phyloP scores from a whole-genome alignment of 1,140 invertebrate species.

The Drosophila littoralis region DNA sequence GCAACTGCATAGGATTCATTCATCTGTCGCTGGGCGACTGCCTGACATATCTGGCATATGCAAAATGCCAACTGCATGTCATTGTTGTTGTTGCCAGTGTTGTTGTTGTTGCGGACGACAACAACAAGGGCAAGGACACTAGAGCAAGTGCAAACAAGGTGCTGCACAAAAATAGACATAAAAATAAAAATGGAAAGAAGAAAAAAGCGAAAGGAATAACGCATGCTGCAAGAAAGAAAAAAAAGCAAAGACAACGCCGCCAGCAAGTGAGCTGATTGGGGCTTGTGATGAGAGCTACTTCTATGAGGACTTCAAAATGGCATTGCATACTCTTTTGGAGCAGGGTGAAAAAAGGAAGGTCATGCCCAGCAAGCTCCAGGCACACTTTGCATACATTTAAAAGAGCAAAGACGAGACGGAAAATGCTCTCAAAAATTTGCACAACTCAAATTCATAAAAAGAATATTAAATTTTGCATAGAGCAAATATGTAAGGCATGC shows the following conservation, averaged over 20 bases:
- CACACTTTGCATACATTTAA: conserved; percentile 42
- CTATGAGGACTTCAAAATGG: conserved; percentile 52
- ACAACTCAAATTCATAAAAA: conserved; percentile 11
- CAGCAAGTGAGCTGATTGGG: conserved; percentile 42
- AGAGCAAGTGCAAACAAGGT: conserved; percentile 71
- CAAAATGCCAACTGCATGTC: conserved; percentile 64
- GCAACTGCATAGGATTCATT: conserved; percentile 38
- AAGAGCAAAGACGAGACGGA: conserved; percentile 16
- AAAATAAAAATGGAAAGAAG: conserved; percentile 3
- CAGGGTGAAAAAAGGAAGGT: neutral
- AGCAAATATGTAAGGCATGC: neutral
- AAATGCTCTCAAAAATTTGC: conserved; percentile 1
- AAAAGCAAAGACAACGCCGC: conserved; percentile 20
- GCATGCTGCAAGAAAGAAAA: conserved; percentile 1
- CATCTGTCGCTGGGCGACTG: conserved; percentile 22
- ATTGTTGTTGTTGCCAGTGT: conserved; percentile 5
- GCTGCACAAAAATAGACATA: conserved; percentile 14
- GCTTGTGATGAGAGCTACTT: conserved; percentile 46
- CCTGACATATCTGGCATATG: conserved; percentile 73
- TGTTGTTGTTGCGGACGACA: conserved; percentile 32
- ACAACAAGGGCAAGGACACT: conserved; percentile 74
- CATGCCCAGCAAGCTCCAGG: conserved; percentile 34
- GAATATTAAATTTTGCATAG: conserved; percentile 24
- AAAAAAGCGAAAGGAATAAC: neutral
- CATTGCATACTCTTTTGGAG: conserved; percentile 50